Evolutionary conservation across 2,113 vertebrate species (phyloP), one percentile per base, ranked within the genome.

Genomic region (Lasiurus borealis): DNA sequence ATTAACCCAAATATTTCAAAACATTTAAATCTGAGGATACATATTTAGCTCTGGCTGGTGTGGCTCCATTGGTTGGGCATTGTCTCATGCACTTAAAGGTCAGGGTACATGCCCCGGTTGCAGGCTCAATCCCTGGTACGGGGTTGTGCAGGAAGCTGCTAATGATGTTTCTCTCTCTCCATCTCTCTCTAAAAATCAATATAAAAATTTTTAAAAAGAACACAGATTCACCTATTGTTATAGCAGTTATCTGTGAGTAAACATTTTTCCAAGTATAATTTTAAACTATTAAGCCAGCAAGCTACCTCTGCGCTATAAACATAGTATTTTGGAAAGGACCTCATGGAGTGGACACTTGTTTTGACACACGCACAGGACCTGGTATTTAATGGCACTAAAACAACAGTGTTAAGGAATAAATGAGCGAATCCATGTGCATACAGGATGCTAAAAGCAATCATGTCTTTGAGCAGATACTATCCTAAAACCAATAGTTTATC

Each of bases 251-350:
- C 29, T 75, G 9, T 5, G 50, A 93, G 77, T 27, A 73, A 84
- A 92, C 8, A 86, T 48, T 75, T 85, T 81, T 29, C 48, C 69
- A 84, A 34, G 8, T 82, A 77, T 90, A 93, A 88, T 86, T 78
- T 44, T 36, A 90, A 82, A 76, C 8, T 57, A 34, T 88, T 88
- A 77, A 85, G 27, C 8, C 66, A 95, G 34, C 11, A 69, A 92
- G 4, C 40, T 87, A 59, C 6, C 29, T 71, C 21, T 50, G 14
- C 48, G 31, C 40, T 48, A 27, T 15, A 93, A 68, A 52, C 14
- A 27, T 4, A 9, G 0, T 31, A 50, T 73, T 83, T 77, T 48
- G 10, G 72, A 34, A 82, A 90, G 77, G 68, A 27, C 8, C 2
- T 34, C 1, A 0, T 25, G 8, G 10, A 5, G 5, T 8, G 78